phyloP scores from a whole-genome alignment of 2,888 invertebrate species.

The Sipha maydis region DNA sequence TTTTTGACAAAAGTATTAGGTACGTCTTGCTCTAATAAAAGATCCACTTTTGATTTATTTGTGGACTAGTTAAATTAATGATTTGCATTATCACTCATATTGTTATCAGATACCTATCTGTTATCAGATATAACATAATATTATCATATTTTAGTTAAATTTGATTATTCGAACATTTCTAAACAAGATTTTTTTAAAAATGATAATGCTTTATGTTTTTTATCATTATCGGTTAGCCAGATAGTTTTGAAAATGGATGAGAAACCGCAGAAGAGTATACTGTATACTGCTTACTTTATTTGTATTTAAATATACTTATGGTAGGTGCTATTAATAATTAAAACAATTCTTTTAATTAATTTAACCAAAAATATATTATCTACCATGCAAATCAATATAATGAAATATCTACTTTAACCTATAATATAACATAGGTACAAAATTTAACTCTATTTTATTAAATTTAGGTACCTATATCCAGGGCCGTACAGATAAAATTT shows the following conservation, averaged over 20 bases:
- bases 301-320: no score
- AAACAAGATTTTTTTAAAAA: slow-evolving; percentile 13
- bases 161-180: slow-evolving; percentile 8
- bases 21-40: slow-evolving; percentile 15
- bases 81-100: slow-evolving; percentile 6
- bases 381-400: no score
- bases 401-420: no score
- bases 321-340: no score
- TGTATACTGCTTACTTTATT: no score
- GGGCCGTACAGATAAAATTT: no score
- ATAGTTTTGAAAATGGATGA: slow-evolving; percentile 21
- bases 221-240: slow-evolving; percentile 7
- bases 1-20: not conserved
- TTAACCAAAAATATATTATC: no score
- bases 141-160: not conserved
- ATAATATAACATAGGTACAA: no score
- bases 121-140: no score
- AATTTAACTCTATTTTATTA: no score
- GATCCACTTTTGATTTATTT: not conserved
- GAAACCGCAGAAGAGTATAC: not conserved
- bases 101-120: not conserved
- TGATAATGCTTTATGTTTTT: slow-evolving; percentile 8
- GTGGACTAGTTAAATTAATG: slow-evolving; percentile 10
- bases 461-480: no score
- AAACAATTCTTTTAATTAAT: no score